Evolutionary conservation across 2,797 vertebrate species (phyloP).

Genomic region (Triplophysa yarkandensis): DNA sequence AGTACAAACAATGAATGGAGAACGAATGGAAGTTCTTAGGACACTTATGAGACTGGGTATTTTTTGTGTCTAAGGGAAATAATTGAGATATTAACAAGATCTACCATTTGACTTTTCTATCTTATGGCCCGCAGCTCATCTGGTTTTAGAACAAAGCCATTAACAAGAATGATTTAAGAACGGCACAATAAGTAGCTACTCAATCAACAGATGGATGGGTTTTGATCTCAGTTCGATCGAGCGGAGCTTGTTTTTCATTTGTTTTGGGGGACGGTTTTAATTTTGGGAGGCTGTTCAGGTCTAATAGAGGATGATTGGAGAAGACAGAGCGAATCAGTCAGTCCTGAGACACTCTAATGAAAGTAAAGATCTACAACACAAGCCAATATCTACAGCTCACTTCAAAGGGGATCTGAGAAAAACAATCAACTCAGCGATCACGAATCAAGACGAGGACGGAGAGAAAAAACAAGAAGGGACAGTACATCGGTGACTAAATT

Average conservation of each 20-base stretch:
- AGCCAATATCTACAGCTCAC: conserved; percentile 31
- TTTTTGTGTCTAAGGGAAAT: no score
- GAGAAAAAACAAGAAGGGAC: not conserved
- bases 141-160: conserved; percentile 5
- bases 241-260: conserved; percentile 45
- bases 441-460: not conserved
- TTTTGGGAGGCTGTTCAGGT: conserved; percentile 44
- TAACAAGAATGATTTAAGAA: conserved; percentile 13
- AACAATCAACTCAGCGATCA: conserved; percentile 7
- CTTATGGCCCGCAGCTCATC: not conserved
- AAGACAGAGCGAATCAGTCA: conserved; percentile 34
- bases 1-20: not conserved
- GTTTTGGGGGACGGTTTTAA: conserved; percentile 46
- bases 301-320: conserved; percentile 42
- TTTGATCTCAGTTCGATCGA: conserved; percentile 29
- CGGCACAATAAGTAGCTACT: conserved; percentile 15
- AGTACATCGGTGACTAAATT: not conserved
- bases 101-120: no score
- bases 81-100: no score
- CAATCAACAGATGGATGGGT: conserved; percentile 27
- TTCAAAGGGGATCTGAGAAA: not conserved
- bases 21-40: no score
- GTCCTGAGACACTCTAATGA: conserved; percentile 34
- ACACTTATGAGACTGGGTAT: no score
- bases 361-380: conserved; percentile 39